Percentiles rank a stretch among this genome's conserved stretches.
Conservation (phyloP, 37 sponge, comb jelly and placozoan species). For the Beroe forskalii region DNA sequence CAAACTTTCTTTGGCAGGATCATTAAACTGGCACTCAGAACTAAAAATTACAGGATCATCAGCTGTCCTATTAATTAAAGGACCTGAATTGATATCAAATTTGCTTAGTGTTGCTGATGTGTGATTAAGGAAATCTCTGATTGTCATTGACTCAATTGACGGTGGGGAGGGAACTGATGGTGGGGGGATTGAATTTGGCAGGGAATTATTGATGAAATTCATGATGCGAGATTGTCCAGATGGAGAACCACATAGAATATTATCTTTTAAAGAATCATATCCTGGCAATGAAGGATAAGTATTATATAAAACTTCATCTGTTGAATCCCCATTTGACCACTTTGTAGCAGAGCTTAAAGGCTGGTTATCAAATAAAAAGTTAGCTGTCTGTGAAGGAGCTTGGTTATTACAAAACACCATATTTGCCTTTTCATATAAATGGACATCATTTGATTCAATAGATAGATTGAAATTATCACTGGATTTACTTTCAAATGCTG, state of each 20-base stretch:
- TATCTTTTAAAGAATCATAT: background rate
- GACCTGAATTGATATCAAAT: too few species aligned
- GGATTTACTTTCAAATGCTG: background rate
- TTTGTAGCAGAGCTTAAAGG: background rate
- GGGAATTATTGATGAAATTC: background rate
- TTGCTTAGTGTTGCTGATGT: too few species aligned
- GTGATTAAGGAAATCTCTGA: constrained; percentile 29
- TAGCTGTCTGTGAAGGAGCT: background rate
- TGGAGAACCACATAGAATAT: background rate
- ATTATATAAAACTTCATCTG: background rate
- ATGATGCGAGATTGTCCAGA: constrained; percentile 20
- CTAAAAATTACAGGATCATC: too few species aligned
- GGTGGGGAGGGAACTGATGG: background rate
- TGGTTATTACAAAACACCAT: background rate
- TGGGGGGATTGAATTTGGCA: background rate
- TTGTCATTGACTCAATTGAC: constrained; percentile 4
- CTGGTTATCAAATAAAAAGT: background rate
- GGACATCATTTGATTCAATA: background rate
- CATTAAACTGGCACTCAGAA: too few species aligned
- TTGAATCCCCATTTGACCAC: constrained; percentile 27
- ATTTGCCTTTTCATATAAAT: background rate
- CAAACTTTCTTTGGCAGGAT: too few species aligned
- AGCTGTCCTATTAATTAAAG: too few species aligned
- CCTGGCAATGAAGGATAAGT: background rate
- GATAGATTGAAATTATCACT: too few species aligned